A percentile compares a stretch with the other conserved stretches of the same genome.
phyloP scores from a whole-genome alignment of 2,888 invertebrate genomes.

The Sympetrum striolatum region DNA sequence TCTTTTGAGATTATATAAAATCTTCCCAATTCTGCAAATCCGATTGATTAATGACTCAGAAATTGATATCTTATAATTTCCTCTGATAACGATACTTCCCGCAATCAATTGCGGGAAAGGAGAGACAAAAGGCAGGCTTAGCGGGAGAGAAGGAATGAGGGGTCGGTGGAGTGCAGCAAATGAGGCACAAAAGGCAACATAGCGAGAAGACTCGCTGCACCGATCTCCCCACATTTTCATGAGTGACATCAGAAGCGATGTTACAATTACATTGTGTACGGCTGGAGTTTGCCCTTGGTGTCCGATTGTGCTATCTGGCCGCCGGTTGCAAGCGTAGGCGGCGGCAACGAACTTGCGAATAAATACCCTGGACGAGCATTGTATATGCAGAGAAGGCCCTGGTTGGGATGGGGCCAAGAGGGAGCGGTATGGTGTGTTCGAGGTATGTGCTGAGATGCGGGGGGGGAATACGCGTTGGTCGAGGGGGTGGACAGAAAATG shows the following conservation, averaged over 20 bases:
- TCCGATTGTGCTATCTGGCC: conserved; percentile 42
- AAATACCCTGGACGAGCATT: conserved; percentile 34
- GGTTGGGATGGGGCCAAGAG: neutral
- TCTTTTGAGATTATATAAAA: too few species aligned
- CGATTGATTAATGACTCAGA: too few species aligned
- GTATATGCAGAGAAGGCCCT: conserved; percentile 15
- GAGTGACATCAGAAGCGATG: conserved; percentile 37
- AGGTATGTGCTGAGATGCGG: neutral
- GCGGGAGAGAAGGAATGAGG: neutral
- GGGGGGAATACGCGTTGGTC: neutral
- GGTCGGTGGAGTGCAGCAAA: neutral
- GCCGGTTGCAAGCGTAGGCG: neutral
- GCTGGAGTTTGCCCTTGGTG: conserved; percentile 33
- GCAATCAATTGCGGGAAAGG: neutral
- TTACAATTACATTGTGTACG: conserved; percentile 24
- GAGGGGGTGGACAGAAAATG: conserved; percentile 14
- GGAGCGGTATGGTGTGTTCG: neutral
- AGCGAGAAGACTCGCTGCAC: neutral
- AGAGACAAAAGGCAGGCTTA: neutral
- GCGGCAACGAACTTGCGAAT: conserved; percentile 26
- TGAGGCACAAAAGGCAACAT: neutral
- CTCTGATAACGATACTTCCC: neutral
- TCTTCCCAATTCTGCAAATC: too few species aligned
- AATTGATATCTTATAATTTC: neutral
- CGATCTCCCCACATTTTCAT: conserved; percentile 2